These are phyloP conservation scores for Andrena hattorfiana DNA, from an alignment of 2,888 invertebrate genomes.

Conservation along the genomic window DNA sequence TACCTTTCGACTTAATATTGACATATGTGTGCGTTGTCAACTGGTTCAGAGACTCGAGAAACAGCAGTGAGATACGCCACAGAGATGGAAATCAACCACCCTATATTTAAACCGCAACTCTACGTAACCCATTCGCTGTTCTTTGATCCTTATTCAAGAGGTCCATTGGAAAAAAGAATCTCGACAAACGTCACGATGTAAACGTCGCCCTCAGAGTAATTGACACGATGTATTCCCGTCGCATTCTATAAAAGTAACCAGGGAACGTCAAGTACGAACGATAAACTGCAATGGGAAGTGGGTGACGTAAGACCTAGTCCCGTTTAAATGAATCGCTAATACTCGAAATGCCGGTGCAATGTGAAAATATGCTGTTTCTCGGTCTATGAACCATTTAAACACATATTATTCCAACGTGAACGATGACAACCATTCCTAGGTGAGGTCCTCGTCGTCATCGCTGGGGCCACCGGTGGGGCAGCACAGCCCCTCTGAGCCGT, in stretches of 20 bases:
- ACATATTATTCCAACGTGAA: constrained; percentile 53
- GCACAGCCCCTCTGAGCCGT: constrained; percentile 93
- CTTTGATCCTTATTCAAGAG: constrained; percentile 5
- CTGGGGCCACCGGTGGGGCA: constrained; percentile 89
- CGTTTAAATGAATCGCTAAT: constrained; percentile 18
- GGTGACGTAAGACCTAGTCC: not conserved
- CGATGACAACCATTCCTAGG: constrained; percentile 70
- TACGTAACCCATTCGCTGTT: not conserved
- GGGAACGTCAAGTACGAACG: not conserved
- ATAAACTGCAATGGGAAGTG: not conserved
- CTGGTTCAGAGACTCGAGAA: constrained; percentile 66
- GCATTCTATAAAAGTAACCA: not conserved
- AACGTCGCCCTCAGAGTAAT: constrained; percentile 49
- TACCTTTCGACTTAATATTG: constrained; percentile 60
- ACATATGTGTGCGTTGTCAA: constrained; percentile 58
- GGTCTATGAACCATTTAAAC: constrained; percentile 56
- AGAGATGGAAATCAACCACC: not conserved
- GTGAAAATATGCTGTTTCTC: constrained; percentile 46
- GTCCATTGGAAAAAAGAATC: not conserved
- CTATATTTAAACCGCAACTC: not conserved
- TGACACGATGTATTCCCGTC: constrained; percentile 51
- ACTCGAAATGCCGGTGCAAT: not conserved
- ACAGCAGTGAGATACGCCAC: constrained; percentile 47
- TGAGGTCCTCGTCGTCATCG: constrained; percentile 86
- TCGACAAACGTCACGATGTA: not conserved